Base-by-base conservation (phyloP, 2,888 invertebrate genomes). In the Mongoloraphidia duomilia region DNA sequence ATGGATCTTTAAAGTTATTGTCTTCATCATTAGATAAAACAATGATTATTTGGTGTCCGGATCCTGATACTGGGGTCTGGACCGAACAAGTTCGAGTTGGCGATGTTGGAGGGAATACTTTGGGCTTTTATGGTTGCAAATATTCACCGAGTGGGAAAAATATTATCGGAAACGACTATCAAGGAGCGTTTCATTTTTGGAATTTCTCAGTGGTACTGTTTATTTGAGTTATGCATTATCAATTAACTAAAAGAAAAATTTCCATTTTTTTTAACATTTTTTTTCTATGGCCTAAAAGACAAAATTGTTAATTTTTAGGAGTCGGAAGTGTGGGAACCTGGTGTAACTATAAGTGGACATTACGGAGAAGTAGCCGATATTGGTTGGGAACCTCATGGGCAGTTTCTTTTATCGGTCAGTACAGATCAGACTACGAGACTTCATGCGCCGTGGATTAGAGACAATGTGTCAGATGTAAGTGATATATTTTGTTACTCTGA, bases 1-100 rank as follows among this genome's bases (percentile, higher is more conserved):
- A 46, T 50, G 54, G 56, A 50, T 59, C 59, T 13, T 66, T 74
- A 56, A 74, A 77, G 36, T 69, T 96, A 4, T 71, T 96, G 0
- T 91, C 95, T 0, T 83, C 88, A 1, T 95, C 94, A 0, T 77
- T 94, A 60, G 96, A 96, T 67, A 94, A 94, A 64, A 87, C 90
- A 0, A 78, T 94, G 61, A 85, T 95, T 37, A 73, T 96, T 33
- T 96, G 96, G 96, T 77, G 81, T 57, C 80, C 77, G 2, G 80
- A 79, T 58, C 60, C 66, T 3, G 70, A 73, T 14, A 72, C 74
- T 43, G 81, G 78, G 0, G 72, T 88, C 43, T 96, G 95, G 95
- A 71, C 82, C 51, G 94, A 93, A 61, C 74, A 75, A 47, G 77
- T 84, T 2, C 72, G 94, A 40, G 82, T 95, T 2, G 96, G 96